A percentile compares a stretch with the other conserved stretches of the same genome.
These are phyloP conservation scores for Cerastis leucographa DNA, from an alignment of 2,888 invertebrate genomes.

Conservation along the genomic window DNA sequence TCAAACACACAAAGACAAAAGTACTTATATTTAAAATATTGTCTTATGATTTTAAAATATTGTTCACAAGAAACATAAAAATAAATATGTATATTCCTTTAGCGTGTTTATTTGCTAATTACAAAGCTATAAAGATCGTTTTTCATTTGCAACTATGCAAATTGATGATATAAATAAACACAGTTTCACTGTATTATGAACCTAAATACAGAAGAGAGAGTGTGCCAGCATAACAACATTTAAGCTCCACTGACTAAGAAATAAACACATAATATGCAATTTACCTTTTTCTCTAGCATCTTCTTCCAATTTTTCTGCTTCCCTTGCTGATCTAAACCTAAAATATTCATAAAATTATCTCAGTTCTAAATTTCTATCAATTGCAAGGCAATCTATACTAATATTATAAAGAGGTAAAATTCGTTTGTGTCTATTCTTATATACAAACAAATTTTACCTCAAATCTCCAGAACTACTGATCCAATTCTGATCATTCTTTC, in stretches of 20 bases:
- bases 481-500: too few species aligned
- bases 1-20: too few species aligned
- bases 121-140: neutral
- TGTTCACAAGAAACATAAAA: neutral
- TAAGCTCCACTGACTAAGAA: neutral
- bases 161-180: neutral
- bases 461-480: too few species aligned
- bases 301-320: conserved; percentile 94
- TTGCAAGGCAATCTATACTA: neutral
- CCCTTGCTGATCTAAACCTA: conserved; percentile 97
- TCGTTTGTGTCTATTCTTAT: too few species aligned
- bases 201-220: too few species aligned
- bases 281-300: conserved; percentile 93
- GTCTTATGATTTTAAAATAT: neutral
- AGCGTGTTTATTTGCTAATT: neutral
- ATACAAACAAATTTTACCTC: too few species aligned
- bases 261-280: neutral
- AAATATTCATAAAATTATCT: conserved; percentile 35
- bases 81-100: neutral
- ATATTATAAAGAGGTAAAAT: too few species aligned
- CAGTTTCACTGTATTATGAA: neutral
- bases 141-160: neutral
- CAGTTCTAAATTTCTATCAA: neutral
- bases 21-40: neutral
- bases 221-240: neutral